Conservation (phyloP, 2,888 invertebrate species). For the Auanema sp. region DNA sequence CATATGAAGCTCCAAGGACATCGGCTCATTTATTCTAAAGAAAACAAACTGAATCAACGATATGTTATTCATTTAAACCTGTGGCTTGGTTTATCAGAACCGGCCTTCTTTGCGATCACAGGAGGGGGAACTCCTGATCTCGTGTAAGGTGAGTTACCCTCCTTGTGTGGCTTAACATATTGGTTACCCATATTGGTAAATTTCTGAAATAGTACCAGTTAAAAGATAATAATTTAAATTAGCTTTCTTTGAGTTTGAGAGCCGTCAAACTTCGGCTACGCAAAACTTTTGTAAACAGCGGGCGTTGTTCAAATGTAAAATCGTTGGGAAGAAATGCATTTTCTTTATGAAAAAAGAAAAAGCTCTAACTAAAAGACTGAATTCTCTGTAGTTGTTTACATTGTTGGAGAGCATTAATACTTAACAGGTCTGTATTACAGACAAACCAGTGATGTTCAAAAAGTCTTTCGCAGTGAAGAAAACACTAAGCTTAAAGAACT, state of each 20-base stretch:
- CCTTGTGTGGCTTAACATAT: conserved; percentile 53
- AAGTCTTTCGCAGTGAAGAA: conserved; percentile 53
- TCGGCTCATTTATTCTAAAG: conserved; percentile 54
- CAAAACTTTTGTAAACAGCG: conserved; percentile 2
- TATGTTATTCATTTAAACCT: no score
- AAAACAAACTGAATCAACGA: background rate
- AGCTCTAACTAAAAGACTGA: no score
- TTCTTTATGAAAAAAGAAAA: no score
- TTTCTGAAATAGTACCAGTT: background rate
- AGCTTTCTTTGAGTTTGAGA: background rate
- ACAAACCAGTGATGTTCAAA: conserved; percentile 42
- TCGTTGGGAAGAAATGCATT: no score
- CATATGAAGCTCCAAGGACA: conserved; percentile 63
- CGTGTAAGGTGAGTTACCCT: conserved; percentile 60
- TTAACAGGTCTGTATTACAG: background rate
- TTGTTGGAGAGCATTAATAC: no score
- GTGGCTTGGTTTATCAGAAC: conserved; percentile 56
- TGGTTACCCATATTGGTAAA: conserved; percentile 55
- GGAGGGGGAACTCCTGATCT: conserved; percentile 61
- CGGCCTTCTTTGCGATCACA: conserved; percentile 41
- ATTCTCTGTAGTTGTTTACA: no score
- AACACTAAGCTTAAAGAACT: conserved; percentile 53
- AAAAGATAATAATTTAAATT: background rate
- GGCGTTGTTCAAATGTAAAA: background rate
- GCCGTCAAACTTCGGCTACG: background rate